phyloP scores from a whole-genome alignment of 2,113 vertebrate genomes.

The Potamarius usumacintae region DNA sequence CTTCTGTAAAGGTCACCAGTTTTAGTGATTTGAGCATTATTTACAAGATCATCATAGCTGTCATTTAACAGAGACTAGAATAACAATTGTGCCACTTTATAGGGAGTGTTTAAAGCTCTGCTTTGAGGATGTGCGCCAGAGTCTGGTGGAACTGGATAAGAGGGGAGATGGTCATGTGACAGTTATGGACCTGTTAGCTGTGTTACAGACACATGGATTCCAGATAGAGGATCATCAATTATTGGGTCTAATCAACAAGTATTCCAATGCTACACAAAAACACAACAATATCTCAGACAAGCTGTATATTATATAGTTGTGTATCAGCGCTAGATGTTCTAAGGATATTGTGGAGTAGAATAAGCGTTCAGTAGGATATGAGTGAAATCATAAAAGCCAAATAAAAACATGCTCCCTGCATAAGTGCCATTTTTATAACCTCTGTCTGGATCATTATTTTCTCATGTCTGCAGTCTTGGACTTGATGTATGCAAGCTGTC shows the following conservation, averaged over 20 bases:
- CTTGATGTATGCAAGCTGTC: conserved; percentile 66
- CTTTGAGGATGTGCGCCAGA: conserved; percentile 24
- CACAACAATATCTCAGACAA: neutral
- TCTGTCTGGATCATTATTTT: neutral
- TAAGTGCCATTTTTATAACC: no score
- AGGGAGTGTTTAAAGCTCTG: conserved; percentile 33
- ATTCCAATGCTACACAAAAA: neutral
- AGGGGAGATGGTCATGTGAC: conserved; percentile 38
- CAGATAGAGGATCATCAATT: conserved; percentile 33
- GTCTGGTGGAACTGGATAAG: conserved; percentile 42
- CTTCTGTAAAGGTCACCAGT: neutral
- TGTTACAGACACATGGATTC: conserved; percentile 43
- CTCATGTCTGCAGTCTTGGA: conserved; percentile 62
- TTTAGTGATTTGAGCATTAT: neutral
- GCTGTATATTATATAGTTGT: neutral
- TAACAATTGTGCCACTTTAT: neutral
- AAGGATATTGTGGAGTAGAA: neutral
- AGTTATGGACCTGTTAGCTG: conserved; percentile 10
- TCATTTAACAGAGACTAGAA: neutral
- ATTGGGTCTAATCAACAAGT: conserved; percentile 40
- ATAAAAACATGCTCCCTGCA: no score
- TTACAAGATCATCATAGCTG: neutral
- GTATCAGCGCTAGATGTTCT: neutral
- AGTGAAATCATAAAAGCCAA: no score
- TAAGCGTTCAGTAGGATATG: neutral